These are phyloP conservation scores for Tenthredo mesomela DNA, from an alignment of 2,888 invertebrate species.

Conservation along the genomic window DNA sequence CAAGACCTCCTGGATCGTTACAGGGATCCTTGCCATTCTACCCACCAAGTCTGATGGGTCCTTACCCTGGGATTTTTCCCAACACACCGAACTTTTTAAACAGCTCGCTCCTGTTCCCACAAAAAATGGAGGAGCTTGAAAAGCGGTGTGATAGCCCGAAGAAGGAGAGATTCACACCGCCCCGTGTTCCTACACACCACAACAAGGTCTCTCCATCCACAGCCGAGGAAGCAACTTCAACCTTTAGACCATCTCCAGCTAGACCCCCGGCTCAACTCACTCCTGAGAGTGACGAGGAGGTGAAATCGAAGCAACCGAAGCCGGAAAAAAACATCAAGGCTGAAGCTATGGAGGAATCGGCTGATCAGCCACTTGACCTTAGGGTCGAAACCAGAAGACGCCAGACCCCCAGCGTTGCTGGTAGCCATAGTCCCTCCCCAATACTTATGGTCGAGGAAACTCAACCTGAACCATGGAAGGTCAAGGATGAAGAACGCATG, in stretches of 20 bases:
- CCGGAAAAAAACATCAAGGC: conserved; percentile 66
- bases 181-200: conserved; percentile 77
- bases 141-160: conserved; percentile 80
- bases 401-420: conserved; percentile 61
- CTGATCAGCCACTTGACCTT: conserved; percentile 73
- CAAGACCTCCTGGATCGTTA: conserved; percentile 81
- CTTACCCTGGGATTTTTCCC: conserved; percentile 81
- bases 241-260: conserved; percentile 84
- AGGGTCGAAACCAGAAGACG: conserved; percentile 71
- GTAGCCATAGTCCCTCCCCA: conserved; percentile 59
- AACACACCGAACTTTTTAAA: conserved; percentile 81
- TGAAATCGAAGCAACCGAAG: conserved; percentile 58
- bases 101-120: conserved; percentile 84
- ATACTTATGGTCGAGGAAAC: conserved; percentile 56
- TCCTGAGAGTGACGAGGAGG: conserved; percentile 70
- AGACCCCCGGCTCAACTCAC: conserved; percentile 79
- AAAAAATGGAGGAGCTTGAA: conserved; percentile 80
- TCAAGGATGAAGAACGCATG: conserved; percentile 61
- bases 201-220: conserved; percentile 85
- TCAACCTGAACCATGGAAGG: conserved; percentile 37
- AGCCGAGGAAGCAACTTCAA: conserved; percentile 83
- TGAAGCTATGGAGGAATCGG: conserved; percentile 58
- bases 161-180: conserved; percentile 82
- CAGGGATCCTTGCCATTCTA: conserved; percentile 81
- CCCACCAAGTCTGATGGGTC: conserved; percentile 83